Percentiles rank a stretch among this genome's conserved stretches.
phyloP scores from a whole-genome alignment of 2,113 vertebrate species.

The Apeltes quadracus region DNA sequence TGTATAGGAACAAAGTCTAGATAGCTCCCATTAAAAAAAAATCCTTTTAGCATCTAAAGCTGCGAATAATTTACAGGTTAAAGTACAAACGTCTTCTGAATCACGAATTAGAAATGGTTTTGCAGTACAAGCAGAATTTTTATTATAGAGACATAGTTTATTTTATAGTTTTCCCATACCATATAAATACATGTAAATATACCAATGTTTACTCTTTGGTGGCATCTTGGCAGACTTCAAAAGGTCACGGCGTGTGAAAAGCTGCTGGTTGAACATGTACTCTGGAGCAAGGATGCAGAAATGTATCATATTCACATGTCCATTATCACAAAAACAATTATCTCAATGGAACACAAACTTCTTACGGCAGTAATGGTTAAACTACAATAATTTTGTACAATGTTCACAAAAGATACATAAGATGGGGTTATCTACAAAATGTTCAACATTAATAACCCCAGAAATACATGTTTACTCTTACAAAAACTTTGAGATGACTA shows the following conservation, averaged over 20 bases:
- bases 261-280: conserved; percentile 40
- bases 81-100: conserved; percentile 54
- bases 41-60: too few relatives aligned
- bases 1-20: not conserved
- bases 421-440: conserved; percentile 45
- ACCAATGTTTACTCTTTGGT: conserved; percentile 42
- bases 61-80: conserved; percentile 57
- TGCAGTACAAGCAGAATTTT: conserved; percentile 36
- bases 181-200: conserved; percentile 16
- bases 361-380: conserved; percentile 69
- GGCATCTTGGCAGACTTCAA: conserved; percentile 32
- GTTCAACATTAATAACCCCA: conserved; percentile 32
- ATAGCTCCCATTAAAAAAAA: not conserved
- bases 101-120: conserved; percentile 45
- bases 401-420: conserved; percentile 47
- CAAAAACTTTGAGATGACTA: conserved; percentile 43
- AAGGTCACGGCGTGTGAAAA: not conserved
- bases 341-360: conserved; percentile 38
- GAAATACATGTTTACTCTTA: conserved; percentile 52
- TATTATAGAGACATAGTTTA: conserved; percentile 11
- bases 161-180: conserved; percentile 10
- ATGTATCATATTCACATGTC: conserved; percentile 25
- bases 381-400: conserved; percentile 40
- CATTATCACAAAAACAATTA: conserved; percentile 35
- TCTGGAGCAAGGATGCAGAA: conserved; percentile 32